Percentiles rank a stretch among this genome's conserved stretches.
Evolutionary conservation across 2,888 invertebrate genomes (phyloP).

Genomic region (Aporophyla lueneburgensis): DNA sequence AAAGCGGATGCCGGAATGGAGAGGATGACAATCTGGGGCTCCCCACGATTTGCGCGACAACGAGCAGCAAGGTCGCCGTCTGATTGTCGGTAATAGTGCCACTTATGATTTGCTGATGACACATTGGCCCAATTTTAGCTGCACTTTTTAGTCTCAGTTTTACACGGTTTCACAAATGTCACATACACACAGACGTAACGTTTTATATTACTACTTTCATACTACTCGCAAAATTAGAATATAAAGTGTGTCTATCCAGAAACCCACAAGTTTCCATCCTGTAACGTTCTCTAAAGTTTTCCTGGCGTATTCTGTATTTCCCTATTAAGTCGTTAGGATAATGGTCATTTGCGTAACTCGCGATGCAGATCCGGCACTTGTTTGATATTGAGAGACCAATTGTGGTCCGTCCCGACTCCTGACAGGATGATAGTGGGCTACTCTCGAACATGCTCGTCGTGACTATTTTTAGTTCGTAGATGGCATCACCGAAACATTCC

Average conservation of each 20-base stretch:
- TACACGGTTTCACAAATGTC: conserved; percentile 2
- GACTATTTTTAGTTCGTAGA: conserved; percentile 86
- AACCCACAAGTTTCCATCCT: conserved; percentile 2
- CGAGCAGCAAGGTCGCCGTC: conserved; percentile 88
- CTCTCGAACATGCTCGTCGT: conserved; percentile 78
- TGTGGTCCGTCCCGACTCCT: conserved; percentile 78
- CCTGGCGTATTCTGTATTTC: conserved; percentile 54
- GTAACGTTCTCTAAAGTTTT: conserved; percentile 38
- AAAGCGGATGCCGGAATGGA: conserved; percentile 88
- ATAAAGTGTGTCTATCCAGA: not conserved
- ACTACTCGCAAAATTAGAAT: not conserved
- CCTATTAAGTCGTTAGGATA: conserved; percentile 65
- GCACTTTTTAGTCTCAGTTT: conserved; percentile 67
- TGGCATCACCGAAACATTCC: conserved; percentile 83
- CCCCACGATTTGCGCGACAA: conserved; percentile 89
- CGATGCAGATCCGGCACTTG: conserved; percentile 68
- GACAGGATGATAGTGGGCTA: conserved; percentile 83
- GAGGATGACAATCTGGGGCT: conserved; percentile 88
- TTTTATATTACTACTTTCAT: not conserved
- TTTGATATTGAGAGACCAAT: conserved; percentile 75
- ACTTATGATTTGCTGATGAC: conserved; percentile 84
- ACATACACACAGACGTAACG: not conserved
- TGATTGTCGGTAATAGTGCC: conserved; percentile 88
- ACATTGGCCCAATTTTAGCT: conserved; percentile 83
- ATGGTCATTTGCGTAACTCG: conserved; percentile 68